A percentile compares a stretch with the other conserved stretches of the same genome.
Evolutionary conservation across 2,888 invertebrate genomes (phyloP).

Genomic region (Tipula confusa): DNA sequence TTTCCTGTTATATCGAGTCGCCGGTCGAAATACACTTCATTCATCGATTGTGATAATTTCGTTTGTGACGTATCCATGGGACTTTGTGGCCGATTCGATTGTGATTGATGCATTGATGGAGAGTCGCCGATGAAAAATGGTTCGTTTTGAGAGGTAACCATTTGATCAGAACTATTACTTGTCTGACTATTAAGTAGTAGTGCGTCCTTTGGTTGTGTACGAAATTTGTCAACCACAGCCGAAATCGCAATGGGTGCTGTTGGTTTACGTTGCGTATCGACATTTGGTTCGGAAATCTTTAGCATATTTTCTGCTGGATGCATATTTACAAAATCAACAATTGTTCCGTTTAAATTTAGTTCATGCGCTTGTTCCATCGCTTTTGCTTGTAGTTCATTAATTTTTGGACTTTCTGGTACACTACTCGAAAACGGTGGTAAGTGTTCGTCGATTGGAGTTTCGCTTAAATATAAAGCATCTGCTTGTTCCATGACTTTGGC

Average conservation of each 20-base stretch:
- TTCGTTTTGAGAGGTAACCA: background rate
- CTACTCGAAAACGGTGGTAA: background rate
- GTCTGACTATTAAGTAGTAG: background rate
- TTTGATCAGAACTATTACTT: background rate
- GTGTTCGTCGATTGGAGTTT: background rate
- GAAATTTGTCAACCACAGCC: background rate
- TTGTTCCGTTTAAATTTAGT: background rate
- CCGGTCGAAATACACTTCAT: background rate
- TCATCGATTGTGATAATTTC: background rate
- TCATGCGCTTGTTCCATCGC: background rate
- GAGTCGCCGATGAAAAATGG: background rate
- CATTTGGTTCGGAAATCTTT: background rate
- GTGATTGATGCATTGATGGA: background rate
- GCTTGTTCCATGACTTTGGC: background rate
- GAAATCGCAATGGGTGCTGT: background rate
- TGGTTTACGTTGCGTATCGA: background rate
- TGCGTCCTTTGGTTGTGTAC: background rate
- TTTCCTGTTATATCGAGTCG: background rate
- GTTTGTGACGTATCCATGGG: background rate
- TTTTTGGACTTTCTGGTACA: background rate
- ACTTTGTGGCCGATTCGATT: background rate
- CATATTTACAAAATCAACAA: background rate
- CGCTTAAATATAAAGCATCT: background rate
- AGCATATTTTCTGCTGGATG: background rate
- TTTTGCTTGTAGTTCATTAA: background rate